These are phyloP conservation scores for Drosophila tsacasi DNA, from an alignment of 1,140 invertebrate genomes.

Conservation along the genomic window DNA sequence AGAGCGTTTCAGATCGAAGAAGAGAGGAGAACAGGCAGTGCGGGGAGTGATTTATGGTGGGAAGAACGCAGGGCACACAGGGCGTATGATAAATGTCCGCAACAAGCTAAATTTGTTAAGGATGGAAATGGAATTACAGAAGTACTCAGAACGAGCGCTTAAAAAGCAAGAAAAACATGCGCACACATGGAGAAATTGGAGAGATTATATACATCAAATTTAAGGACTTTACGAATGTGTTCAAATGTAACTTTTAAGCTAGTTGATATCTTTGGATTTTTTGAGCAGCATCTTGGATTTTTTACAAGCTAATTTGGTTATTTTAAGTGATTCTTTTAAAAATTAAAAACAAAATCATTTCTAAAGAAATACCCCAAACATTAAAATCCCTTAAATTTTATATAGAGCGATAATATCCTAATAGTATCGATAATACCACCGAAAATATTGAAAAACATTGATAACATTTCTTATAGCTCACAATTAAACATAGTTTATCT, in stretches of 20 bases:
- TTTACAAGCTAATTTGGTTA: not conserved
- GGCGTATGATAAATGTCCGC: constrained; percentile 72
- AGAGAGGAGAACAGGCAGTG: not conserved
- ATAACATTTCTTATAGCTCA: not conserved
- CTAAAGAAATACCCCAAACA: too few species aligned
- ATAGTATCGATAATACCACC: not conserved
- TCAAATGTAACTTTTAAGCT: not conserved
- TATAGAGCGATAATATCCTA: not conserved
- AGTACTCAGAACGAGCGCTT: constrained; percentile 28
- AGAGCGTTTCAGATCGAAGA: not conserved
- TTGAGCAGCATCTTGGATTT: not conserved
- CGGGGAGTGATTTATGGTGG: constrained; percentile 33
- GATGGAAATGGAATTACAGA: constrained; percentile 56
- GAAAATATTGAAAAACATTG: not conserved
- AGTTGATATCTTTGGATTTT: not conserved
- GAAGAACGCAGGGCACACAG: constrained; percentile 38
- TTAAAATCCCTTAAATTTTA: not conserved
- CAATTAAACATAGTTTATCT: not conserved
- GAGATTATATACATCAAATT: too few species aligned
- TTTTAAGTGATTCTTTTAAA: too few species aligned
- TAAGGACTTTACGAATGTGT: too few species aligned
- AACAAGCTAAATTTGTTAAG: constrained; percentile 59
- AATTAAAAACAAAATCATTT: too few species aligned
- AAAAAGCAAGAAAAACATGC: constrained; percentile 14
- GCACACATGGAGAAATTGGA: not conserved